A percentile compares a stretch with the other conserved stretches of the same genome.
phyloP scores from a whole-genome alignment of 2,113 vertebrate species.

The Pterocles gutturalis region DNA sequence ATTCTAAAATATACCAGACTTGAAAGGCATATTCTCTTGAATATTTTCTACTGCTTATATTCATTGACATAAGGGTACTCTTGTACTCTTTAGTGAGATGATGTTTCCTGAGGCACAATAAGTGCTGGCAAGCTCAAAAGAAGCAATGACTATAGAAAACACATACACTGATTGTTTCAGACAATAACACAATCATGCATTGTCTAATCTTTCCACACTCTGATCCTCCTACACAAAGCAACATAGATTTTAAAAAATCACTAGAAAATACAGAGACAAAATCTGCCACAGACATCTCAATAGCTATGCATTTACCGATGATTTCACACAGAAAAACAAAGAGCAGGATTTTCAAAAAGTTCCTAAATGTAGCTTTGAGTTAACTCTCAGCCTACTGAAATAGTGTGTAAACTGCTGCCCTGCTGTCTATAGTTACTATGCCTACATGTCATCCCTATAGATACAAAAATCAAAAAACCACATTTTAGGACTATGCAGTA shows the following conservation, averaged over 20 bases:
- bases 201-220: background rate
- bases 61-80: background rate
- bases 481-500: background rate
- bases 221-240: background rate
- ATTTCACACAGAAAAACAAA: background rate
- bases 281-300: background rate
- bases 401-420: background rate
- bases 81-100: background rate
- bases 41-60: constrained; percentile 22
- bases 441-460: background rate
- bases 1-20: constrained; percentile 1
- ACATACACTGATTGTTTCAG: background rate
- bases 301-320: background rate
- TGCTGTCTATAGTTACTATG: background rate
- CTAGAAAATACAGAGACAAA: background rate
- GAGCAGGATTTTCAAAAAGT: background rate
- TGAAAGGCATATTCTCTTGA: constrained; percentile 10
- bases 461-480: background rate
- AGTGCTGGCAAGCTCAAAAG: constrained; percentile 10
- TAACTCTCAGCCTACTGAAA: background rate
- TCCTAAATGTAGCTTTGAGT: background rate
- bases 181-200: background rate
- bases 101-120: constrained; percentile 23
- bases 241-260: background rate
- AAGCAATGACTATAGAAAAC: constrained; percentile 2